Evolutionary conservation across 2,113 vertebrate species (phyloP).

Genomic region (Eptesicus fuscus): DNA sequence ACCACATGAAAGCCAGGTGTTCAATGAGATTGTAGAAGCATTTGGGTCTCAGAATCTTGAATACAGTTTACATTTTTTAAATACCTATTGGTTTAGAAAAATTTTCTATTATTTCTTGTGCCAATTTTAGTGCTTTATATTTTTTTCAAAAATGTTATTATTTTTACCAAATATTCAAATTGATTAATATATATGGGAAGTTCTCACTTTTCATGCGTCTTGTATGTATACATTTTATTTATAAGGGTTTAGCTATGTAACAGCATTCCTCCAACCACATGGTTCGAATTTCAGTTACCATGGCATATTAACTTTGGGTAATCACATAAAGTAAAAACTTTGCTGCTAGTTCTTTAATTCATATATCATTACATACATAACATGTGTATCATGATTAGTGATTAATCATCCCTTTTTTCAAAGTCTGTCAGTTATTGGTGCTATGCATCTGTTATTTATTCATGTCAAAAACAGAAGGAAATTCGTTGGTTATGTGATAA

Average conservation of each 20-base stretch:
- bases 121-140: neutral
- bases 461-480: neutral
- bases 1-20: neutral
- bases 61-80: neutral
- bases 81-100: neutral
- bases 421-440: neutral
- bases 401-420: neutral
- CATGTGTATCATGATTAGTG: neutral
- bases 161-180: neutral
- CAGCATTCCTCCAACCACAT: fast-evolving
- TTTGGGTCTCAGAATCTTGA: neutral
- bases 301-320: neutral
- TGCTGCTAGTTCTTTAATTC: neutral
- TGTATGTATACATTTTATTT: neutral
- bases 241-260: neutral
- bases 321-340: neutral
- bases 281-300: neutral
- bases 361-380: neutral
- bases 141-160: neutral
- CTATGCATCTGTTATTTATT: neutral
- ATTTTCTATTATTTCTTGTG: neutral
- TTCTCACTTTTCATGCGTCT: neutral
- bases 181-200: neutral
- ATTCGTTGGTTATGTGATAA: neutral
- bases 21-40: neutral